Percentiles rank a stretch among this genome's conserved stretches.
These are phyloP conservation scores for Martes martes DNA, from an alignment of 2,113 vertebrate genomes.

Conservation along the genomic window DNA sequence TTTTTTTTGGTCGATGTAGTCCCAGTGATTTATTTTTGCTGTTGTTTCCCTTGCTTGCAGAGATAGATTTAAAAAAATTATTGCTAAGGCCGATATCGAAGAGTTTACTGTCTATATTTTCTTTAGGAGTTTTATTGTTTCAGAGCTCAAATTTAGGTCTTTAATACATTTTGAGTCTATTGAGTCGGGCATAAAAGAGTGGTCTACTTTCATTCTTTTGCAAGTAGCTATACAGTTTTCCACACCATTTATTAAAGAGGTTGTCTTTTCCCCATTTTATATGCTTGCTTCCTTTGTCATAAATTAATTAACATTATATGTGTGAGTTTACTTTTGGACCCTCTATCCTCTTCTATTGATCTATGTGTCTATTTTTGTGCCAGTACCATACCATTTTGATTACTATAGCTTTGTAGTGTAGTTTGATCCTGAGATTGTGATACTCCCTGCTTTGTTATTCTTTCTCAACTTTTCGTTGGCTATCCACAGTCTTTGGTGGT, in stretches of 20 bases:
- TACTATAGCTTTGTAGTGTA: not conserved
- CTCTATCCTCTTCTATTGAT: not conserved
- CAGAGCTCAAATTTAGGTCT: not conserved
- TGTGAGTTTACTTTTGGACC: not conserved
- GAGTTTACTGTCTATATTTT: not conserved
- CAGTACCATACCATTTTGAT: not conserved
- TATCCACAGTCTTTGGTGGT: not conserved
- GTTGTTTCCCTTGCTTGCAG: not conserved
- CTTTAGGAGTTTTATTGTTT: not conserved
- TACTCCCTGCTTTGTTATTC: not conserved
- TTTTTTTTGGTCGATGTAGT: not conserved
- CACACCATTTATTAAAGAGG: not conserved
- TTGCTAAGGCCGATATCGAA: not conserved
- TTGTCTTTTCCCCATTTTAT: not conserved
- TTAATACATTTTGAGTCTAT: not conserved
- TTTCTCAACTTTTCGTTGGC: not conserved
- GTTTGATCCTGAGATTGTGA: not conserved
- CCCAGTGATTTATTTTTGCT: not conserved
- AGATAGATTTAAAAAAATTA: not conserved
- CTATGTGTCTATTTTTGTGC: not conserved
- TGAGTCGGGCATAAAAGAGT: not conserved
- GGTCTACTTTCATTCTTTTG: not conserved
- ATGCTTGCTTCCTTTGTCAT: not conserved
- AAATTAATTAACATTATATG: not conserved
- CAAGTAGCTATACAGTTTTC: not conserved